phyloP scores from a whole-genome alignment of 2,888 invertebrate genomes.

The Escarpia spicata region DNA sequence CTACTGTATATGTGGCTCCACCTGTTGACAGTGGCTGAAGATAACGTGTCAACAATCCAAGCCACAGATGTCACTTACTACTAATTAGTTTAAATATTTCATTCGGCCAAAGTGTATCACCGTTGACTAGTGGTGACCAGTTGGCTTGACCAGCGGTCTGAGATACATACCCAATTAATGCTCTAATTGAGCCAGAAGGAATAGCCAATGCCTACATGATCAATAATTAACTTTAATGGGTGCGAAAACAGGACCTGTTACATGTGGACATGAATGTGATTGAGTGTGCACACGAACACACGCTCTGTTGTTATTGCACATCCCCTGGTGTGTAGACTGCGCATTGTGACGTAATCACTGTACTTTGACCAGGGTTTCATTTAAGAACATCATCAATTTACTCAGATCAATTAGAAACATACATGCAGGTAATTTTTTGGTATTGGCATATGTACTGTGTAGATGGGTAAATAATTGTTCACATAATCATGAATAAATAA shows the following conservation, averaged over 20 bases:
- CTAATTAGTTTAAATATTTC: constrained; percentile 7
- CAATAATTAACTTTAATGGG: background rate
- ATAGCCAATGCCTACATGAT: background rate
- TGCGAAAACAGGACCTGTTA: background rate
- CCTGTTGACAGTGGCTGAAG: background rate
- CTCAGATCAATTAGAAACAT: no score
- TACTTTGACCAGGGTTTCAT: no score
- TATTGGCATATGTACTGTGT: no score
- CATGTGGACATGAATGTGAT: background rate
- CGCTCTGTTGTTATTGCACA: background rate
- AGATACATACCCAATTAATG: background rate
- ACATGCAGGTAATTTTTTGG: no score
- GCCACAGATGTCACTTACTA: background rate
- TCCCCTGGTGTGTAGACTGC: no score
- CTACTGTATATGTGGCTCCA: background rate
- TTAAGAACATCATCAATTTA: no score
- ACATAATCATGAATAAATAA: no score
- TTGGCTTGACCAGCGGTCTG: background rate
- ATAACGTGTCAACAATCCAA: background rate
- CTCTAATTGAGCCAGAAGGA: background rate
- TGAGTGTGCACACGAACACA: background rate
- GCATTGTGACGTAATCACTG: no score
- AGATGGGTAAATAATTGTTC: no score
- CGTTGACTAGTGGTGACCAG: background rate
- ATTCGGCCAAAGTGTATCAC: background rate